Conservation (phyloP, 2,797 vertebrate species). For the Carduelis carduelis region DNA sequence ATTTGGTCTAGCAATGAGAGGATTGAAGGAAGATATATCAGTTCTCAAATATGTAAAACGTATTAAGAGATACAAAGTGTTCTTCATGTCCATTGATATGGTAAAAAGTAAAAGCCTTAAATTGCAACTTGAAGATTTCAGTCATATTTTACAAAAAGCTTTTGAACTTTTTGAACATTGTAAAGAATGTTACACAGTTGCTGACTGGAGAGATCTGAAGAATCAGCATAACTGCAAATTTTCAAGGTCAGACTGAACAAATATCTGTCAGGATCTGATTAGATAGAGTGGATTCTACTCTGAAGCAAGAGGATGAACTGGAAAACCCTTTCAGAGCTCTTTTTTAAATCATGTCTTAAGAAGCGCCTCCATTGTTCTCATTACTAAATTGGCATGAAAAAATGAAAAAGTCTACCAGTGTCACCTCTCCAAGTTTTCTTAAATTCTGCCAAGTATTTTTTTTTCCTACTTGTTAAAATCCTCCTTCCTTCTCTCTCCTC, state of each 20-base stretch:
- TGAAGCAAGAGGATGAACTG: background rate
- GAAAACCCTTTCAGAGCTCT: background rate
- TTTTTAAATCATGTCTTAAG: background rate
- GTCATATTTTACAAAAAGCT: background rate
- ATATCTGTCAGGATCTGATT: background rate
- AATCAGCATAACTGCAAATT: background rate
- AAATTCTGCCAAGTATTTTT: background rate
- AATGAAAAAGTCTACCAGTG: background rate
- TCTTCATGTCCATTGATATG: background rate
- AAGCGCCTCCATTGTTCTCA: background rate
- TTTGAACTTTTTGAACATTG: background rate
- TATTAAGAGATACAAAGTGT: background rate
- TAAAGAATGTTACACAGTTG: background rate
- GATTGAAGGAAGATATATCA: background rate
- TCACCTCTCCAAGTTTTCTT: background rate
- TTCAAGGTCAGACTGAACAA: slow-evolving; percentile 1
- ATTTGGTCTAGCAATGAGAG: background rate
- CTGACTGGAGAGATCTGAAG: background rate
- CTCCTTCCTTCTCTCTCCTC: background rate
- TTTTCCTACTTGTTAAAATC: background rate
- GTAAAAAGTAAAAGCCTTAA: background rate
- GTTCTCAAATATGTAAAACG: background rate
- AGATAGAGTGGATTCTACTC: background rate
- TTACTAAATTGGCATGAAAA: background rate
- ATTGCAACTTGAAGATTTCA: background rate